A percentile compares a stretch with the other conserved stretches of the same genome.
These are phyloP conservation scores for Holothuria leucospilota DNA, from an alignment of 53 echinoderm and acorn worm genomes.

Conservation along the genomic window DNA sequence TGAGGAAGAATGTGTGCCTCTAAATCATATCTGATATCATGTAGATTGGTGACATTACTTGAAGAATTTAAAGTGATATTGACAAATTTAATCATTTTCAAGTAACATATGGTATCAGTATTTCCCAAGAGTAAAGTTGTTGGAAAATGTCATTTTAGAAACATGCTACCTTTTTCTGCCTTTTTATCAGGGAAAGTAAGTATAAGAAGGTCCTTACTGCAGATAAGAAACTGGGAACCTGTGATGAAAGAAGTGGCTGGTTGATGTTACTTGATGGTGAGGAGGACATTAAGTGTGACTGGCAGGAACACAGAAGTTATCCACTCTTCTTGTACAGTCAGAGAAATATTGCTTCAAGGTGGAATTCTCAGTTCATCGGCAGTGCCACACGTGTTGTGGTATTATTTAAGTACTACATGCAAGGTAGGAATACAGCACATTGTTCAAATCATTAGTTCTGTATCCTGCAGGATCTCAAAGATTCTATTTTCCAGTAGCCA, in stretches of 20 bases:
- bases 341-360: constrained; percentile 16
- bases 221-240: constrained; percentile 30
- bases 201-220: not conserved
- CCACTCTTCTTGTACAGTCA: constrained; percentile 71
- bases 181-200: not conserved
- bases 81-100: too few relatives aligned
- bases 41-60: too few relatives aligned
- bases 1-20: too few relatives aligned
- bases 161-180: too few relatives aligned
- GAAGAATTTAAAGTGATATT: too few relatives aligned
- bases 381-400: constrained; percentile 14
- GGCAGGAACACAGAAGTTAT: constrained; percentile 41
- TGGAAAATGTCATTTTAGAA: too few relatives aligned
- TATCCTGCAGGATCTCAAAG: too few relatives aligned
- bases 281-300: constrained; percentile 45
- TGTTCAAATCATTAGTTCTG: too few relatives aligned
- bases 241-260: constrained; percentile 62
- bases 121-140: too few relatives aligned
- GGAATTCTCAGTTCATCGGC: not conserved
- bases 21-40: too few relatives aligned
- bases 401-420: constrained; percentile 31
- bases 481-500: too few relatives aligned
- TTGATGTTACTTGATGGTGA: constrained; percentile 63
- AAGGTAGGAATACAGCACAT: not conserved
- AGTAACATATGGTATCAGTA: too few relatives aligned